Base-by-base conservation (phyloP, 2,888 invertebrate species). In the Agrochola litura region DNA sequence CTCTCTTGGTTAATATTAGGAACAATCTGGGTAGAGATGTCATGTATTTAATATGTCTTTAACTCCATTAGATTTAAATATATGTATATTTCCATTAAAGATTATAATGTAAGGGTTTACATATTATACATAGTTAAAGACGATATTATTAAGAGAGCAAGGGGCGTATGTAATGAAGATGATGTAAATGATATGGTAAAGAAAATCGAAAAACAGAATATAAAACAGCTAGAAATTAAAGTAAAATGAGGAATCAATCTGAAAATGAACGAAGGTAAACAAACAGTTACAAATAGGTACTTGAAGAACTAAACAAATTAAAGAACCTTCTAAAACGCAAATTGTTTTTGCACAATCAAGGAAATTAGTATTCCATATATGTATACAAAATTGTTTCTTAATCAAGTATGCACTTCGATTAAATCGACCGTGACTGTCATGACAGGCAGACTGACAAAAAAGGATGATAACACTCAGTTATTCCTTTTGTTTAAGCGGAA, bases 401-500 rank as follows among this genome's bases (percentile, higher is more conserved):
- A 77, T 82, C 54, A 63, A 64, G 56, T 77, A 66, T 77, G 72
- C 76, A 74, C 68, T 66, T 85, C 52, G 49, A 81, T 73, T 82
- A 46, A 78, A 84, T 82, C 67, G 79, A 61, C 67, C 78, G 30
- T 87, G 68, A 74, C 69, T 43, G 43, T 71, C 77, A 16, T 73
- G 82, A 77, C 76, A 68, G 75, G 75, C 72, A 80, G 77, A 80
- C 76, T 10, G 64, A 77, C 78, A 83, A 87, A 86, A 87, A 86
- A 85, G 69, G 67, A 60, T 63, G 56, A 79, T 69, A 76, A 73
- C 43, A 77, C 30, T 65, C 16, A 41, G 64, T 73, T 73, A 64
- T 76, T 82, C 71, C 56, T 79, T 77, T 75, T 76, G 25, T 46
- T 66, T 73, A 67, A 63, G 67, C 75, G 30, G 56, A 73, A 77